Evolutionary conservation across 2,888 invertebrate species (phyloP).

Genomic region (Tachina grossa): DNA sequence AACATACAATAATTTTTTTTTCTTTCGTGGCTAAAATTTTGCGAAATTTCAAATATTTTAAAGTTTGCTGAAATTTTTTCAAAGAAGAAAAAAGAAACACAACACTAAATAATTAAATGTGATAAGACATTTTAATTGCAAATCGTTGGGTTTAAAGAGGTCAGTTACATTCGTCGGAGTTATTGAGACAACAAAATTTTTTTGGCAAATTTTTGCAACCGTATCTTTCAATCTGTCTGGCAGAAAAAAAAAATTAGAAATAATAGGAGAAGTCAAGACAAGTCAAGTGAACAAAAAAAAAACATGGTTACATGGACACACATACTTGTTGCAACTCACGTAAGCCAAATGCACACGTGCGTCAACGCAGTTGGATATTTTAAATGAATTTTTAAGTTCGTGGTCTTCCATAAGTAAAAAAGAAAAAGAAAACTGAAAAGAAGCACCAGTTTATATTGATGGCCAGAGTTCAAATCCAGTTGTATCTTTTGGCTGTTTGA

Average conservation of each 20-base stretch:
- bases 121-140: conserved; percentile 69
- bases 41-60: conserved; percentile 65
- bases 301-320: conserved; percentile 7
- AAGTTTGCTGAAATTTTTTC: conserved; percentile 11
- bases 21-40: conserved; percentile 44
- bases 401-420: background rate
- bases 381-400: conserved; percentile 29
- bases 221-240: conserved; percentile 40
- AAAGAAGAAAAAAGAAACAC: conserved; percentile 29
- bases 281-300: conserved; percentile 34
- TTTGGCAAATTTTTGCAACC: conserved; percentile 48
- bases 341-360: conserved; percentile 54
- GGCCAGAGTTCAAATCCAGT: conserved; percentile 6
- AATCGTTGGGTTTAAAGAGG: conserved; percentile 67
- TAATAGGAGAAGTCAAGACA: conserved; percentile 3
- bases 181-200: conserved; percentile 46
- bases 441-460: conserved; percentile 4
- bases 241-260: background rate
- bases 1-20: background rate
- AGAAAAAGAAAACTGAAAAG: background rate
- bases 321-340: background rate
- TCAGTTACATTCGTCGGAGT: conserved; percentile 51
- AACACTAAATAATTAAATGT: conserved; percentile 60
- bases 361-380: conserved; percentile 44
- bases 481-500: no score